Conservation (phyloP, 2,797 vertebrate genomes). For the Sebastes elongatus region DNA sequence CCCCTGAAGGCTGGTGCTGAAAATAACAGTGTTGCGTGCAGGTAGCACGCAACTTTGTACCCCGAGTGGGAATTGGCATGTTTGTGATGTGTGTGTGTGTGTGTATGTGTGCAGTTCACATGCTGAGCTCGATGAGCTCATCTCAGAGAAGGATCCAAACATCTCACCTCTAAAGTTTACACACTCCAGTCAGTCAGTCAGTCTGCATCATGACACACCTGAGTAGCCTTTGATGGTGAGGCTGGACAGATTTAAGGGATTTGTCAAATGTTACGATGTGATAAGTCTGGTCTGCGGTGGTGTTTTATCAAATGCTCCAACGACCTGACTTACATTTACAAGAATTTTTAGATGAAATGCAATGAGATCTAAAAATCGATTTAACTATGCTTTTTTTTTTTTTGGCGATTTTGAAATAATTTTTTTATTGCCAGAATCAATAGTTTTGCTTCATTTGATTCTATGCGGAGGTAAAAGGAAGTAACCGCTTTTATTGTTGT, state of each 20-base stretch:
- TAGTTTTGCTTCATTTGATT: too few species aligned
- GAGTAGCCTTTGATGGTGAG: neutral
- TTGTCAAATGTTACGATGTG: slow-evolving; percentile 9
- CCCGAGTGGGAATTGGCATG: slow-evolving; percentile 3
- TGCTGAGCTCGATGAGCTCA: slow-evolving; percentile 53
- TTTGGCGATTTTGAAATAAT: too few species aligned
- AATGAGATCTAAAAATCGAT: neutral
- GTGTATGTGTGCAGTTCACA: slow-evolving; percentile 1
- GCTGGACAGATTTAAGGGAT: neutral
- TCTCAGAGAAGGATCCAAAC: slow-evolving; percentile 26
- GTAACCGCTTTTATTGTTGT: too few species aligned
- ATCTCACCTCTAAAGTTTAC: slow-evolving; percentile 23
- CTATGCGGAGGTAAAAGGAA: too few species aligned
- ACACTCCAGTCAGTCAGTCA: neutral
- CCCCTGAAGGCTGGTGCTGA: neutral
- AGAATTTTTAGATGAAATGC: neutral
- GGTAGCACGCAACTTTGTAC: neutral
- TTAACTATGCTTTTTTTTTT: too few species aligned
- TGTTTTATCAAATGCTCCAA: neutral
- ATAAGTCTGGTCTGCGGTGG: neutral
- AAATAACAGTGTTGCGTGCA: slow-evolving; percentile 1
- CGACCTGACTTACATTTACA: neutral
- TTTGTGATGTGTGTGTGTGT: slow-evolving; percentile 1
- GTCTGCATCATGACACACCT: neutral
- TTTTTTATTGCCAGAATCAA: too few species aligned